Conservation (phyloP, 2,113 vertebrate species). For the Centropristis striata region DNA sequence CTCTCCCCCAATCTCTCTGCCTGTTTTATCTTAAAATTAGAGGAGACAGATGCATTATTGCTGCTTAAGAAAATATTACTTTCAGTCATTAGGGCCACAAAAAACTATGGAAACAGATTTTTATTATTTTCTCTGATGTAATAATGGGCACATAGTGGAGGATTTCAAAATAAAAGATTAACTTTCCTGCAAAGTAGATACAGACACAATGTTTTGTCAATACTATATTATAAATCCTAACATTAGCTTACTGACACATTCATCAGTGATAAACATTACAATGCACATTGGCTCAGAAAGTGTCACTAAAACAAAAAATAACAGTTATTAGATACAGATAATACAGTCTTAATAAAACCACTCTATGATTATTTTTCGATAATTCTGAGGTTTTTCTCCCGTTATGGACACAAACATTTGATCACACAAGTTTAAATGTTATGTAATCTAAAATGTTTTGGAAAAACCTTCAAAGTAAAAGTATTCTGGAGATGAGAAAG, state of each 20-base stretch:
- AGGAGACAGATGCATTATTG: conserved; percentile 12
- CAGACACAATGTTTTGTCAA: not conserved
- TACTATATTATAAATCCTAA: not conserved
- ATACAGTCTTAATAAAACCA: not conserved
- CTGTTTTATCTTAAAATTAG: conserved; percentile 20
- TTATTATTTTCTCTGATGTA: not conserved
- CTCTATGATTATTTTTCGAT: not conserved
- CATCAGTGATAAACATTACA: not conserved
- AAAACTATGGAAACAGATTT: not conserved
- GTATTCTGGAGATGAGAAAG: too few species aligned
- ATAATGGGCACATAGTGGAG: not conserved
- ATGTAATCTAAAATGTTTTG: not conserved
- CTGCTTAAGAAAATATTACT: conserved; percentile 1
- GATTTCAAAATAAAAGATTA: not conserved
- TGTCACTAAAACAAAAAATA: not conserved
- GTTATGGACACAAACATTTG: not conserved
- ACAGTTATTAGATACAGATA: not conserved
- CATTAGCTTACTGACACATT: not conserved
- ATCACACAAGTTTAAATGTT: not conserved
- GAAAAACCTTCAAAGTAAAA: not conserved
- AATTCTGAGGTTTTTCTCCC: not conserved
- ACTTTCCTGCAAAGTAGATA: not conserved
- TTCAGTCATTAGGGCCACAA: not conserved
- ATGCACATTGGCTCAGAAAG: not conserved
- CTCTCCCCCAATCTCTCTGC: not conserved